Percentiles rank a stretch among this genome's conserved stretches.
Conservation (phyloP, 1,140 invertebrate genomes). For the Sipha flava region DNA sequence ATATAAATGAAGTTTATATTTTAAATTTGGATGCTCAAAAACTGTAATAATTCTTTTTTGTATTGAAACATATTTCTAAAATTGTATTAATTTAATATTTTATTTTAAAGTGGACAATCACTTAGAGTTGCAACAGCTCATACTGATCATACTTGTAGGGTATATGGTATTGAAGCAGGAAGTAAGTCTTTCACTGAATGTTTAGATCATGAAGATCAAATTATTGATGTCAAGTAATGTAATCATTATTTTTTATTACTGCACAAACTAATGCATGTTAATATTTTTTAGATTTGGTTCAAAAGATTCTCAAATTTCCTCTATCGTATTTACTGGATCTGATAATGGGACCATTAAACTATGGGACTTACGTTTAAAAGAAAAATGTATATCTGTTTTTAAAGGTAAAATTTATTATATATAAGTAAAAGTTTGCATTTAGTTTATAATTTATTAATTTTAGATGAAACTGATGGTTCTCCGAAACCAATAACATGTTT, state of each 20-base stretch:
- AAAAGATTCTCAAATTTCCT: neutral
- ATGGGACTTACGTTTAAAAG: slow-evolving; percentile 56
- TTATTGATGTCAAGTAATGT: slow-evolving; percentile 16
- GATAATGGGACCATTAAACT: slow-evolving; percentile 53
- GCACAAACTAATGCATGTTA: too few species aligned
- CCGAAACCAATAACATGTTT: slow-evolving; percentile 58
- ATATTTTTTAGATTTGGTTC: slow-evolving; percentile 15
- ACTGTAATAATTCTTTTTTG: too few species aligned
- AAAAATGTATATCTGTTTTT: slow-evolving; percentile 49
- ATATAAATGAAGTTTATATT: neutral
- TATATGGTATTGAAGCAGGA: neutral
- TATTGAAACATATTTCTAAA: too few species aligned
- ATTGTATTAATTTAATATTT: neutral
- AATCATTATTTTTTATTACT: neutral
- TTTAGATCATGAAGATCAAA: neutral
- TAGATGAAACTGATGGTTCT: slow-evolving; percentile 47
- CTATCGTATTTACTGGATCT: slow-evolving; percentile 47
- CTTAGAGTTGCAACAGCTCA: neutral
- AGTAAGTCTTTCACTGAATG: neutral
- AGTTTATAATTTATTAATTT: neutral
- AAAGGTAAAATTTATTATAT: slow-evolving; percentile 39
- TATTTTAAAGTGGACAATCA: slow-evolving; percentile 5
- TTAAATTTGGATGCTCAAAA: neutral
- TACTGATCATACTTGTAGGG: neutral
- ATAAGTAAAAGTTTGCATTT: neutral